Conservation (phyloP, 2,797 vertebrate genomes). For the Stomatorhinus walkeri region DNA sequence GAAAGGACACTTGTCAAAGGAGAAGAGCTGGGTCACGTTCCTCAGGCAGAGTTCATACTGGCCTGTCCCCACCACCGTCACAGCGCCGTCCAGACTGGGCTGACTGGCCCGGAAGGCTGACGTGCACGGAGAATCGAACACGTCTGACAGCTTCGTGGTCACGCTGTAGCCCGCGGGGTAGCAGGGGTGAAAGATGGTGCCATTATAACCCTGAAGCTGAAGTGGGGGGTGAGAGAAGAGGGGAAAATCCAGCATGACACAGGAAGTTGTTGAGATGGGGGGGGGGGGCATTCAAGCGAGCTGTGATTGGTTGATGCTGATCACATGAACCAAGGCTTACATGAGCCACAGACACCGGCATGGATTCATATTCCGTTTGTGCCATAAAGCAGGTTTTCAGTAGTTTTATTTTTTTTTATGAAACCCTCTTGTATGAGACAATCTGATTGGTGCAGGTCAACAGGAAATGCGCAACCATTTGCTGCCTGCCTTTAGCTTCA, state of each 20-base stretch:
- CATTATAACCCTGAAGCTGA: conserved; percentile 48
- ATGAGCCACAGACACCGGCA: neutral
- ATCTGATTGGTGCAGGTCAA: neutral
- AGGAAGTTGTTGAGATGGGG: neutral
- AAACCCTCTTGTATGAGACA: neutral
- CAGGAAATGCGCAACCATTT: neutral
- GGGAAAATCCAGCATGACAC: neutral
- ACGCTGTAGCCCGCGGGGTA: conserved; percentile 54
- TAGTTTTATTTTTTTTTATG: neutral
- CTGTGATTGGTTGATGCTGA: neutral
- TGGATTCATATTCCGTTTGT: neutral
- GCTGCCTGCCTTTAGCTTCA: neutral
- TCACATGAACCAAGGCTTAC: neutral
- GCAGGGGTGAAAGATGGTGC: conserved; percentile 60
- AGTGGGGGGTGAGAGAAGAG: neutral
- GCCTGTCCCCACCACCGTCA: conserved; percentile 60
- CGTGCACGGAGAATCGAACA: conserved; percentile 65
- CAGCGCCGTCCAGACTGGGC: neutral
- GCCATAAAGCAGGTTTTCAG: neutral
- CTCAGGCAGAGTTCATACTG: conserved; percentile 53
- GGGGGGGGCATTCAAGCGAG: neutral
- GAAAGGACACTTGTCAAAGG: conserved; percentile 55
- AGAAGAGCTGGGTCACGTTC: conserved; percentile 62
- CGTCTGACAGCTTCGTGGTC: conserved; percentile 28
- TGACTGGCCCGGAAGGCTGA: neutral